Evolutionary conservation across 2,888 invertebrate genomes (phyloP), one percentile per base, ranked within the genome.

Genomic region (Thymelicus acteon): DNA sequence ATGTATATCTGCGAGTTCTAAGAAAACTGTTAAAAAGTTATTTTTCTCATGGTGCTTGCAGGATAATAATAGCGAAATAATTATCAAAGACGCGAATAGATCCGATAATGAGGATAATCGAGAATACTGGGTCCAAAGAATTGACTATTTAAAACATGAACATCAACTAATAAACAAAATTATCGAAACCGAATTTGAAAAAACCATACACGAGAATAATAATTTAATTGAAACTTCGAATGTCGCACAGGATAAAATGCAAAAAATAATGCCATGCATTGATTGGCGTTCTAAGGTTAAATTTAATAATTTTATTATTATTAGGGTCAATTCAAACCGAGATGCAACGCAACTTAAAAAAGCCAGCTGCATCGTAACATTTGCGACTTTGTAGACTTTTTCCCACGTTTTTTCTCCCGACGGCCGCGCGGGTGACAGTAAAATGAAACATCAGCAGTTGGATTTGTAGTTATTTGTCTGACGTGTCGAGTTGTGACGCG

Each of bases 131-230:
- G 74, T 81, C 31, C 81, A 84, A 44, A 84, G 93, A 85, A 85
- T 93, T 62, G 90, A 92, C 67, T 79, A 79, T 73, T 77, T 93
- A 1, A 91, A 88, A 80, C 89, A 85, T 73, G 92, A 92, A 79
- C 93, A 93, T 77, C 85, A 87, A 73, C 67, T 80, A 65, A 93
- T 93, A 8, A 92, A 91, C 75, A 86, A 88, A 79, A 91, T 93
- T 64, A 82, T 92, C 73, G 92, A 92, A 79, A 47, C 81, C 2
- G 92, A 92, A 81, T 93, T 89, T 78, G 87, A 90, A 66, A 91
- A 86, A 79, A 86, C 88, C 13, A 85, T 92, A 63, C 84, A 88
- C 79, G 80, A 76, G 61, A 85, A 85, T 6, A 85, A 83, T 65
- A 82, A 85, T 75, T 73, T 82, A 68, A 85, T 82, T 75, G 82